Evolutionary conservation across 2,113 vertebrate species (phyloP).

Genomic region (Perognathus longimembris): DNA sequence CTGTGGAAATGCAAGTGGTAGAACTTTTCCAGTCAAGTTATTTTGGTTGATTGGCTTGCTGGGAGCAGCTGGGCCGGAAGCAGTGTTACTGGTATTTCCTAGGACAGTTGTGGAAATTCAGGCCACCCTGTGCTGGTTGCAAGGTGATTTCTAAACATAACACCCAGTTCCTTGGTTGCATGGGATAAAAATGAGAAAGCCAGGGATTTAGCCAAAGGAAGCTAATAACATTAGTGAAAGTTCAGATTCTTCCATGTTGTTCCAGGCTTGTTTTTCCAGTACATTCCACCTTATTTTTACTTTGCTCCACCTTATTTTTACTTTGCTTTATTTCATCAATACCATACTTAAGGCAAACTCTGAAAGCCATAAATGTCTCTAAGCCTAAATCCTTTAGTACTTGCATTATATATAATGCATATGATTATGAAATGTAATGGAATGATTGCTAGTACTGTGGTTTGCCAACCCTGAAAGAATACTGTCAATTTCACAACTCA

Average conservation of each 20-base stretch:
- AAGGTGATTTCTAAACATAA: background rate
- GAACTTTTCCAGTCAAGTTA: background rate
- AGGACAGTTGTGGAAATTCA: background rate
- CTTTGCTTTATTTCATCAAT: conserved; percentile 10
- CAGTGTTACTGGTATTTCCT: too few relatives aligned
- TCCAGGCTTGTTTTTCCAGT: background rate
- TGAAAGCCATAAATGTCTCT: background rate
- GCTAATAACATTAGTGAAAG: background rate
- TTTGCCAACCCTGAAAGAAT: background rate
- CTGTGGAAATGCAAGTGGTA: background rate
- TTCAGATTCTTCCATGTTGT: too few relatives aligned
- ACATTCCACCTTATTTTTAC: background rate
- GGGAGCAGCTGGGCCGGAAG: background rate
- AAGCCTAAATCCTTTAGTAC: background rate
- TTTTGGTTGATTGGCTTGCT: background rate
- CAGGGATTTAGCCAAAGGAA: background rate
- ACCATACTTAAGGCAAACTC: background rate
- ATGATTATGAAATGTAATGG: background rate
- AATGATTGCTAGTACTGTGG: background rate
- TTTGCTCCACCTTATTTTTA: background rate
- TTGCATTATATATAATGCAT: background rate
- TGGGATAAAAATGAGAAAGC: background rate
- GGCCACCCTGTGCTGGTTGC: background rate
- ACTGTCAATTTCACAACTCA: background rate
- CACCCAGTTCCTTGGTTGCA: conserved; percentile 10